Evolutionary conservation across 2,888 invertebrate species (phyloP).

Genomic region (Melanargia galathea): DNA sequence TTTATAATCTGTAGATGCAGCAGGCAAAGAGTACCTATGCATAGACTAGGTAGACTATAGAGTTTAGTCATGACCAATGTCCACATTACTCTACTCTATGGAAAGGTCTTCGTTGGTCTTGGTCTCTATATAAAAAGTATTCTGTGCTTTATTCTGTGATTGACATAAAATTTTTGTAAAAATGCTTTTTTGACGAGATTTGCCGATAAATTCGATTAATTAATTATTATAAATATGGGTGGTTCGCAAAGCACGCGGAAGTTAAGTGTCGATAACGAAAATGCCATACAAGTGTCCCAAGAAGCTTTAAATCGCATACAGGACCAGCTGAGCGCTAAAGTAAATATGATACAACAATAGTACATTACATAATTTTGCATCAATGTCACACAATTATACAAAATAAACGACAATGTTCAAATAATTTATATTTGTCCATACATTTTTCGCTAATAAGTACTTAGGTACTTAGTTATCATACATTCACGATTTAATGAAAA

Average conservation of each 20-base stretch:
- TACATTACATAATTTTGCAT: constrained; percentile 77
- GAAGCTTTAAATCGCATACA: constrained; percentile 77
- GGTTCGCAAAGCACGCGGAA: constrained; percentile 80
- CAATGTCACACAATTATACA: constrained; percentile 69
- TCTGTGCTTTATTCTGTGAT: too few relatives aligned
- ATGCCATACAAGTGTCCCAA: constrained; percentile 77
- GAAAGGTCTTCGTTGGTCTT: too few relatives aligned
- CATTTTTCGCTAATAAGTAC: not conserved
- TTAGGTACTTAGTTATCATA: not conserved
- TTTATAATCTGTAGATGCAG: too few relatives aligned
- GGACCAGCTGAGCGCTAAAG: constrained; percentile 67
- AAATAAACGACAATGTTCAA: constrained; percentile 41
- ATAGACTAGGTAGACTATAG: too few relatives aligned
- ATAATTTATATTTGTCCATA: not conserved
- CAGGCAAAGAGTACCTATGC: too few relatives aligned
- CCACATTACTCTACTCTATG: too few relatives aligned
- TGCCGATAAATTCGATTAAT: constrained; percentile 62
- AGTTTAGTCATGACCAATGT: too few relatives aligned
- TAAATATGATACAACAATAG: constrained; percentile 66
- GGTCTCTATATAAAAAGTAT: too few relatives aligned
- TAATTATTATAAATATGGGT: constrained; percentile 79
- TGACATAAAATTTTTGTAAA: constrained; percentile 44
- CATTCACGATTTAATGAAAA: too few relatives aligned
- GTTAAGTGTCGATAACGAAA: constrained; percentile 76
- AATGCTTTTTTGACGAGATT: constrained; percentile 74